phyloP scores from a whole-genome alignment of 1,140 invertebrate species.

The Apis laboriosa region DNA sequence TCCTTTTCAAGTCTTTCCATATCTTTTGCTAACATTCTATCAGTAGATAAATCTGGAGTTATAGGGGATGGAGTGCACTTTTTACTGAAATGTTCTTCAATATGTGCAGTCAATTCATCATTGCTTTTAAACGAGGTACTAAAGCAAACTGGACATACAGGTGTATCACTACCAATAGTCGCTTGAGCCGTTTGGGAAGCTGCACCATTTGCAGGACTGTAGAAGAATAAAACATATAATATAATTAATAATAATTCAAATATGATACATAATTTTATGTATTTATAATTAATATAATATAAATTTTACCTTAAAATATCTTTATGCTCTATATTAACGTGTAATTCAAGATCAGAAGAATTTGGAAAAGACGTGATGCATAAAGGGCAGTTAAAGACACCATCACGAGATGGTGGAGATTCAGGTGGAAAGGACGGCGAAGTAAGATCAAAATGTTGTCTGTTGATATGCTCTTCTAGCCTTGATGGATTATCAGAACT shows the following conservation, averaged over 20 bases:
- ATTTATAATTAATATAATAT: not conserved
- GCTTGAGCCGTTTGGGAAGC: constrained; percentile 69
- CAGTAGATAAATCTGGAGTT: constrained; percentile 81
- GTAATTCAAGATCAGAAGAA: constrained; percentile 89
- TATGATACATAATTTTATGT: not conserved
- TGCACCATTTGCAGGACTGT: constrained; percentile 76
- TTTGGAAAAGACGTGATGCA: constrained; percentile 87
- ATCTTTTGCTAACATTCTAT: constrained; percentile 83
- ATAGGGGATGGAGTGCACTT: constrained; percentile 79
- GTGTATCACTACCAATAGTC: constrained; percentile 72
- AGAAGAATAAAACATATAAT: not conserved
- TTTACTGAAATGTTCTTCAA: constrained; percentile 86
- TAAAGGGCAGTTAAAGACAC: constrained; percentile 85
- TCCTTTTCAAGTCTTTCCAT: constrained; percentile 86
- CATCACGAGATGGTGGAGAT: constrained; percentile 76
- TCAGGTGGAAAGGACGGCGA: constrained; percentile 86
- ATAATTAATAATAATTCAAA: not conserved
- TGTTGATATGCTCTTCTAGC: constrained; percentile 92
- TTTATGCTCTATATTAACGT: constrained; percentile 92
- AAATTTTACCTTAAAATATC: constrained; percentile 84
- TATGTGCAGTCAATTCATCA: constrained; percentile 84
- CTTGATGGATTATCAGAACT: constrained; percentile 87
- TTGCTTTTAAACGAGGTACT: constrained; percentile 80
- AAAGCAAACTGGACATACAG: constrained; percentile 82
- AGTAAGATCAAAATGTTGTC: constrained; percentile 91